Conservation (phyloP, 2,888 invertebrate species). For the Oscheius myriophilus region DNA sequence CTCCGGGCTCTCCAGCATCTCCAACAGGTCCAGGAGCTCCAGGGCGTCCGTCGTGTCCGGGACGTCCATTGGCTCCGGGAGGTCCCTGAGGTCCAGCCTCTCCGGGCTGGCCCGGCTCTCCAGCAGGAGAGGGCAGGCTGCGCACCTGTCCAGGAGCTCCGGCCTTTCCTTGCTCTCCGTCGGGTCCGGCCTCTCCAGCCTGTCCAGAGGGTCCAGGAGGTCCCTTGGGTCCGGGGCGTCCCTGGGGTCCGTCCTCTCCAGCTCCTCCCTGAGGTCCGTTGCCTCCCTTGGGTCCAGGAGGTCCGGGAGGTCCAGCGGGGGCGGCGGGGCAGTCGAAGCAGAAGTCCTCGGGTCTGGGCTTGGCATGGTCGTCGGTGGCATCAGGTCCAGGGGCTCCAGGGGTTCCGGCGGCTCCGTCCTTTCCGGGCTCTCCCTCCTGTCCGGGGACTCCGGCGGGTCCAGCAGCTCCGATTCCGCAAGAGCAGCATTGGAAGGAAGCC, state of each 20-base stretch:
- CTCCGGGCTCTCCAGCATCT: slow-evolving; percentile 47
- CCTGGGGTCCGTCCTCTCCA: slow-evolving; percentile 26
- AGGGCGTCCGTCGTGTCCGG: slow-evolving; percentile 52
- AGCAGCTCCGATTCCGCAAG: slow-evolving; percentile 30
- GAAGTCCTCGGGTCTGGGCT: slow-evolving; percentile 28
- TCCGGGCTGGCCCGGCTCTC: slow-evolving; percentile 49
- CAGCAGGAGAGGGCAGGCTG: slow-evolving; percentile 32
- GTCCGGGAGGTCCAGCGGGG: slow-evolving; percentile 57
- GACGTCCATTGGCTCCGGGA: slow-evolving; percentile 49
- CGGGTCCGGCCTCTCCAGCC: slow-evolving; percentile 33
- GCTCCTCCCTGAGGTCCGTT: slow-evolving; percentile 46
- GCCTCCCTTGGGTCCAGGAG: slow-evolving; percentile 34
- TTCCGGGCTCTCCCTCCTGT: slow-evolving; percentile 30
- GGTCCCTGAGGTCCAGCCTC: slow-evolving; percentile 55
- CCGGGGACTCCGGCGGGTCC: slow-evolving; percentile 32
- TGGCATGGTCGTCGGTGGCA: slow-evolving; percentile 28
- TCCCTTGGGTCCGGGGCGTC: slow-evolving; percentile 46
- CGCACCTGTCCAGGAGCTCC: slow-evolving; percentile 31
- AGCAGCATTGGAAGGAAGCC: slow-evolving; percentile 26
- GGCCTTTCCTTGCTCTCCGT: slow-evolving; percentile 31
- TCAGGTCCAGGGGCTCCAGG: slow-evolving; percentile 31
- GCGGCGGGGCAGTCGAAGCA: slow-evolving; percentile 33
- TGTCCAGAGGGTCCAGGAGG: slow-evolving; percentile 49
- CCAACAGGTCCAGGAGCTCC: slow-evolving; percentile 48
- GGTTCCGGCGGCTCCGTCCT: slow-evolving; percentile 27